Conservation (phyloP, 2,113 vertebrate genomes). For the Micromys minutus region DNA sequence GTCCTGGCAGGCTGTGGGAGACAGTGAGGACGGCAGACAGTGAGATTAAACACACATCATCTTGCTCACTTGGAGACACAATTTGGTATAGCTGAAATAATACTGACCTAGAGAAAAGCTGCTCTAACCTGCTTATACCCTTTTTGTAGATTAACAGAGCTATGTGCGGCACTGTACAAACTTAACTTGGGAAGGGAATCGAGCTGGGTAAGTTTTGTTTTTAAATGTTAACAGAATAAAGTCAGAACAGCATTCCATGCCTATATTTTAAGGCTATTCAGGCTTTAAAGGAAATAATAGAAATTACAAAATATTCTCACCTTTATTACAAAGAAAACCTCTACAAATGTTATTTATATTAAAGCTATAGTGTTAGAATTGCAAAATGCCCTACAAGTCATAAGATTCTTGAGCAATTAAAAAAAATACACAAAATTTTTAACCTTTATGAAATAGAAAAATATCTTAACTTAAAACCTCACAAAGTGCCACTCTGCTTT, state of each 20-base stretch:
- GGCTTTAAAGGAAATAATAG: not conserved
- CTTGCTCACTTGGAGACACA: not conserved
- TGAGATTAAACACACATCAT: not conserved
- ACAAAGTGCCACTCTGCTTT: not conserved
- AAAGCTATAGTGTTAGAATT: conserved; percentile 15
- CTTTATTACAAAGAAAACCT: not conserved
- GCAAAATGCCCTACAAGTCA: not conserved
- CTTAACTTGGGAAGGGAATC: not conserved
- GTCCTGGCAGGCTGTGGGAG: not conserved
- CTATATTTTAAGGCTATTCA: conserved; percentile 5
- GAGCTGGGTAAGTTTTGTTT: not conserved
- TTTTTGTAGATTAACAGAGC: conserved; percentile 8
- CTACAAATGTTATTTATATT: not conserved
- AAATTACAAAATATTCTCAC: conserved; percentile 35
- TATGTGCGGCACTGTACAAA: not conserved
- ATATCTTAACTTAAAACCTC: conserved; percentile 32
- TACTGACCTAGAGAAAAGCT: not conserved
- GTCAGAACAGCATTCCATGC: not conserved
- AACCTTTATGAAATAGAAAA: conserved; percentile 50
- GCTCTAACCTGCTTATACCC: not conserved
- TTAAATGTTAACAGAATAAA: conserved; percentile 10
- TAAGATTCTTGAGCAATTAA: conserved; percentile 22
- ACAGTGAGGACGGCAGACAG: not conserved
- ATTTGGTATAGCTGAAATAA: not conserved
- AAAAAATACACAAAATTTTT: conserved; percentile 14